A percentile compares a stretch with the other conserved stretches of the same genome.
These are phyloP conservation scores for Phyllostomus hastatus DNA, from an alignment of 2,113 vertebrate genomes.

Conservation along the genomic window DNA sequence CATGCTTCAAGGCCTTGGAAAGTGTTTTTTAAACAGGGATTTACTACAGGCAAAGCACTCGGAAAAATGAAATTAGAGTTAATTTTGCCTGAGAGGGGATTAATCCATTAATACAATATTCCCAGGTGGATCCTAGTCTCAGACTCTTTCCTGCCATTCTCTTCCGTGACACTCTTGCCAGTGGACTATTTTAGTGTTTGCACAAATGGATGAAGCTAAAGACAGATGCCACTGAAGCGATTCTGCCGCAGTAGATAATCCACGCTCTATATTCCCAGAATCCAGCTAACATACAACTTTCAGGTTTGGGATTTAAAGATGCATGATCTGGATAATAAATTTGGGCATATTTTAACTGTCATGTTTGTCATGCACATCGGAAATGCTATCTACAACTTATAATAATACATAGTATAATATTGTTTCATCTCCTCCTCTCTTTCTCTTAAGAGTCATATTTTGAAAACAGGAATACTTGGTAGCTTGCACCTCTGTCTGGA, in stretches of 20 bases:
- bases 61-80: background rate
- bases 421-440: background rate
- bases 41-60: conserved; percentile 4
- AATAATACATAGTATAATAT: background rate
- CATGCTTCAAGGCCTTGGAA: background rate
- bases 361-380: background rate
- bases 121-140: background rate
- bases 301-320: background rate
- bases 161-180: background rate
- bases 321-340: background rate
- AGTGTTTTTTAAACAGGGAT: background rate
- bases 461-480: conserved; percentile 9
- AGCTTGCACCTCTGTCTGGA: conserved; percentile 12
- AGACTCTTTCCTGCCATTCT: background rate
- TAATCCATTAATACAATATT: conserved; percentile 13
- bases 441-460: background rate
- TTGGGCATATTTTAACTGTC: background rate
- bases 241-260: background rate
- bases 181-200: background rate
- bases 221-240: background rate
- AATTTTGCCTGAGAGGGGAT: background rate
- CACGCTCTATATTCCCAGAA: background rate
- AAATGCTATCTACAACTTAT: background rate
- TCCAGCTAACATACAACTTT: background rate
- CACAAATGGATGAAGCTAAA: background rate